Percentiles rank a stretch among this genome's conserved stretches.
These are phyloP conservation scores for Drosophila nigromelanica DNA, from an alignment of 1,140 invertebrate species.

Conservation along the genomic window DNA sequence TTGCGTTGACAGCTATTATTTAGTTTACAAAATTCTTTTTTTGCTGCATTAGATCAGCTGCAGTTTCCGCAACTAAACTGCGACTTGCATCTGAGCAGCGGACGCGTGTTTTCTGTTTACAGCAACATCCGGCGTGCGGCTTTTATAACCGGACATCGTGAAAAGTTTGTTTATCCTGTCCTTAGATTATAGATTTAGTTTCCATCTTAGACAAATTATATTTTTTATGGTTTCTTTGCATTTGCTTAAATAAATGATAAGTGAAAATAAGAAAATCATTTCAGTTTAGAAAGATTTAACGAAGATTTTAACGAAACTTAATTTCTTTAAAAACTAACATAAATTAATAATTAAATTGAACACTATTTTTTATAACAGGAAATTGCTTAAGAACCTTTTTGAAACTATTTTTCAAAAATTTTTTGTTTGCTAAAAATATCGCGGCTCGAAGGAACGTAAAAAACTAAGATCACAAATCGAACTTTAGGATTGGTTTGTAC, in stretches of 20 bases:
- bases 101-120: background rate
- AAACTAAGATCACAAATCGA: no score
- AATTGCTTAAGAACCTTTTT: no score
- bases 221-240: slow-evolving; percentile 7
- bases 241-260: background rate
- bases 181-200: background rate
- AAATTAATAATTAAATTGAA: no score
- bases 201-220: background rate
- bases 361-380: no score
- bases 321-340: no score
- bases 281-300: background rate
- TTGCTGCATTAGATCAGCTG: slow-evolving; percentile 48
- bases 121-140: slow-evolving; percentile 3
- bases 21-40: slow-evolving; percentile 44
- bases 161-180: slow-evolving; percentile 12
- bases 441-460: no score
- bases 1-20: slow-evolving; percentile 28
- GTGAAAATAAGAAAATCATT: no score
- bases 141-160: slow-evolving; percentile 10
- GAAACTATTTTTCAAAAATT: no score
- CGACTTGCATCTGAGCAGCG: slow-evolving; percentile 12
- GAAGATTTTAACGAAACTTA: no score
- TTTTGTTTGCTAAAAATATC: no score
- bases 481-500: no score
- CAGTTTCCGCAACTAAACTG: slow-evolving; percentile 19